Evolutionary conservation across 2,113 vertebrate genomes (phyloP).

Genomic region (Coracopsis vasa): DNA sequence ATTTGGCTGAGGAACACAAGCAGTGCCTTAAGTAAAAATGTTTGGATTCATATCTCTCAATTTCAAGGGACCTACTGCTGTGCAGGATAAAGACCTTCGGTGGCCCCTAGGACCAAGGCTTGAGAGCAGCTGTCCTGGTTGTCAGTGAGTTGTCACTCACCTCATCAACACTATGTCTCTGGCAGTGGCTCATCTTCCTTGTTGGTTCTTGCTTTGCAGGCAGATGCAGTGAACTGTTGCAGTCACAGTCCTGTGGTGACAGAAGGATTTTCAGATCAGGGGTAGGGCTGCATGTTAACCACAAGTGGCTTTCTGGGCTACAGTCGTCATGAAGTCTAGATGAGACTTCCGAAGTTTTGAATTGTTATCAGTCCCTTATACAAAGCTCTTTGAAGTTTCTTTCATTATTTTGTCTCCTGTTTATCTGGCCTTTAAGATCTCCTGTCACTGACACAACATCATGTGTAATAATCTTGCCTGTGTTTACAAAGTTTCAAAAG

Average conservation of each 20-base stretch:
- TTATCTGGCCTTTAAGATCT: not conserved
- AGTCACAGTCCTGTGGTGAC: not conserved
- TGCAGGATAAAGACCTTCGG: not conserved
- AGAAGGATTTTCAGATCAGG: not conserved
- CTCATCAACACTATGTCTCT: rapidly evolving
- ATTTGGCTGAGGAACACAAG: not conserved
- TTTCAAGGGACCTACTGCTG: not conserved
- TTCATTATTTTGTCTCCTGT: not conserved
- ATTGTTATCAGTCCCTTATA: not conserved
- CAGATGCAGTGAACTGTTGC: not conserved
- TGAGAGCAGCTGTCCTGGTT: not conserved
- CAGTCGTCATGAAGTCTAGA: not conserved
- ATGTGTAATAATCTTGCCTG: not conserved
- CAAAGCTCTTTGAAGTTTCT: not conserved
- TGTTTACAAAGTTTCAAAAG: not conserved
- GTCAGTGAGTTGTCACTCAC: not conserved
- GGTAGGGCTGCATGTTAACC: not conserved
- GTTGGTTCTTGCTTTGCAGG: rapidly evolving
- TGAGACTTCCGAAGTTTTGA: not conserved
- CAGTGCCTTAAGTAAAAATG: not conserved
- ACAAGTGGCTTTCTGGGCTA: not conserved
- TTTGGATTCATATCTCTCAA: not conserved
- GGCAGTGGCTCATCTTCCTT: not conserved
- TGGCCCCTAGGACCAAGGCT: not conserved
- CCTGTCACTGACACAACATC: not conserved